Percentiles rank a stretch among this genome's conserved stretches.
Evolutionary conservation across 1,140 invertebrate genomes (phyloP).

Genomic region (Monomorium pharaonis): DNA sequence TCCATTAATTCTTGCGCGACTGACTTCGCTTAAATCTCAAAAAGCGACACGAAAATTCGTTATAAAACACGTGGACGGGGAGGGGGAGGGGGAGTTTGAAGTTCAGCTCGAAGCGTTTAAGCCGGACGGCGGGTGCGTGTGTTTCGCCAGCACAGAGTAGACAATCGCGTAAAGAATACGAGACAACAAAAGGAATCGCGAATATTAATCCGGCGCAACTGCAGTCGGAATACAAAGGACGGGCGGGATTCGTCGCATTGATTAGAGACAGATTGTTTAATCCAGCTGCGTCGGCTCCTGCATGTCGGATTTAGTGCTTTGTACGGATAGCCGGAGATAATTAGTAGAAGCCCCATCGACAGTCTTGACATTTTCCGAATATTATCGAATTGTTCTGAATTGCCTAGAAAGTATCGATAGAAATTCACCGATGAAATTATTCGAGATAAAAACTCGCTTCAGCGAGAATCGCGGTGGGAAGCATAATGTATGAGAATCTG

Average conservation of each 20-base stretch:
- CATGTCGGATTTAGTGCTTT: constrained; percentile 38
- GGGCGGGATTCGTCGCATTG: constrained; percentile 26
- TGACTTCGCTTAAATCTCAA: constrained; percentile 17
- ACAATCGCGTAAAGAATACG: constrained; percentile 46
- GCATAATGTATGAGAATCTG: constrained; percentile 1
- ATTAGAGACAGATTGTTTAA: constrained; percentile 65
- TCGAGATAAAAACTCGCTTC: not conserved
- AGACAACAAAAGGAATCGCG: constrained; percentile 33
- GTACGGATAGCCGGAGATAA: constrained; percentile 16
- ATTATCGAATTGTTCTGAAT: constrained; percentile 1
- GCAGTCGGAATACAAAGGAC: constrained; percentile 23
- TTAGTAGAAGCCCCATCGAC: constrained; percentile 15
- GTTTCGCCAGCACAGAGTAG: not conserved
- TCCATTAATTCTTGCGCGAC: constrained; percentile 19
- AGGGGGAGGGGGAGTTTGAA: not conserved
- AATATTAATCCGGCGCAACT: constrained; percentile 41
- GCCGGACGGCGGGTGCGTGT: not conserved
- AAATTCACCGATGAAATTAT: not conserved
- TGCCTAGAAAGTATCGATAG: not conserved
- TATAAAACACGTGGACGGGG: not conserved
- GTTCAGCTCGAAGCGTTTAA: not conserved
- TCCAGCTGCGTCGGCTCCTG: constrained; percentile 42
- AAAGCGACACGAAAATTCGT: constrained; percentile 20
- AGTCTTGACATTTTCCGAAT: constrained; percentile 6
- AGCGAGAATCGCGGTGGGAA: not conserved